phyloP scores from a whole-genome alignment of 2,888 invertebrate species.

The Tinea pellionella region DNA sequence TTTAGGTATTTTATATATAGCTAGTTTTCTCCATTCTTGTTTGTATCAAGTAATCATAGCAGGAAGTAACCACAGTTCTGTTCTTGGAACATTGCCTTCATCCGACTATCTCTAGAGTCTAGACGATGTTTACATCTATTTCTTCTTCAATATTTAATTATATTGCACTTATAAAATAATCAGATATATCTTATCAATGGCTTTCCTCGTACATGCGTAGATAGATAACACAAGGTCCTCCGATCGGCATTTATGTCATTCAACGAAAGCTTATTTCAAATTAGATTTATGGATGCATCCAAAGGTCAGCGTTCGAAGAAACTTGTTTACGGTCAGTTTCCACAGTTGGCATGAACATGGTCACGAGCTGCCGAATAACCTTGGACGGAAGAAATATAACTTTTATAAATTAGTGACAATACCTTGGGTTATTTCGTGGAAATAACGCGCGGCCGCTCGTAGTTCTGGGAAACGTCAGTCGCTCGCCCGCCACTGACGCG shows the following conservation, averaged over 20 bases:
- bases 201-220: background rate
- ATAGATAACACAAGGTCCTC: background rate
- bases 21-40: background rate
- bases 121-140: background rate
- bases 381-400: constrained; percentile 49
- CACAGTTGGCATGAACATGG: constrained; percentile 18
- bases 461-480: constrained; percentile 46
- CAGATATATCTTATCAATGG: background rate
- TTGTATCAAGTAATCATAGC: background rate
- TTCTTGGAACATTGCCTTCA: background rate
- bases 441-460: constrained; percentile 50
- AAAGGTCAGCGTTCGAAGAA: constrained; percentile 34
- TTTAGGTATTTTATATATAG: background rate
- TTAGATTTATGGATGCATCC: background rate
- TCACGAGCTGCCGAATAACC: constrained; percentile 34
- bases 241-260: background rate
- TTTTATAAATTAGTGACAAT: constrained; percentile 66
- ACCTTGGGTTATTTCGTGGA: constrained; percentile 60
- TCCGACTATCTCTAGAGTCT: background rate
- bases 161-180: background rate
- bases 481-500: constrained; percentile 23
- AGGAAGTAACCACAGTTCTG: background rate
- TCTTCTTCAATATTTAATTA: too few species aligned
- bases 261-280: background rate
- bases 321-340: constrained; percentile 21